These are phyloP conservation scores for Dicaeum eximium DNA, from an alignment of 2,113 vertebrate species.

Conservation along the genomic window DNA sequence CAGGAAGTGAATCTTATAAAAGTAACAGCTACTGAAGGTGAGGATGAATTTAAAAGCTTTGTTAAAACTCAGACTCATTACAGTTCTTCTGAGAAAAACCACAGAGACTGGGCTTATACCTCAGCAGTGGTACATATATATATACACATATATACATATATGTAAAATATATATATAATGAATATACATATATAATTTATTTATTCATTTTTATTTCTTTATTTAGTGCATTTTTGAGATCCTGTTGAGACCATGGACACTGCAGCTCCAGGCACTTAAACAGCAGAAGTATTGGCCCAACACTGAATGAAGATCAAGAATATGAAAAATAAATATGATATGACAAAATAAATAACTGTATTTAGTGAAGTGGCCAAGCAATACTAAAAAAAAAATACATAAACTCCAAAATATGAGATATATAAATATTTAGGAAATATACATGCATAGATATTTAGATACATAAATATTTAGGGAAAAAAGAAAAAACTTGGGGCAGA, in stretches of 20 bases:
- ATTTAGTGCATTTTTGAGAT: background rate
- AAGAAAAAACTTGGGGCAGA: background rate
- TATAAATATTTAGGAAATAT: background rate
- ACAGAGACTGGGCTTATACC: background rate
- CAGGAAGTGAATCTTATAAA: background rate
- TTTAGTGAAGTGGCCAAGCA: background rate
- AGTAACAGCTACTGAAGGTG: background rate
- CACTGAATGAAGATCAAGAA: background rate
- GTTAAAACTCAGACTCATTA: background rate
- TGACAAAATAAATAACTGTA: background rate
- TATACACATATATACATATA: too few relatives aligned
- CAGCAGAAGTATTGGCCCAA: background rate
- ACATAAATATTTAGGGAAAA: background rate
- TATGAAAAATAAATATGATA: too few relatives aligned
- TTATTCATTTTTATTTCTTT: too few relatives aligned
- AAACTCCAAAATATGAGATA: fast-evolving
- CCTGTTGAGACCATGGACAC: background rate
- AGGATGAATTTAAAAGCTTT: background rate
- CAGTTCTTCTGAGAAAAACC: background rate
- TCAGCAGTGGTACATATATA: too few relatives aligned
- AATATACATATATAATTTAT: too few relatives aligned
- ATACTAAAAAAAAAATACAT: background rate
- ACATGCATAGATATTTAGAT: background rate
- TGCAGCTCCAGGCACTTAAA: background rate
- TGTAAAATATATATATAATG: too few relatives aligned